Evolutionary conservation across 2,113 vertebrate genomes (phyloP), one percentile per base, ranked within the genome.

Genomic region (Toxotes jaculatrix): DNA sequence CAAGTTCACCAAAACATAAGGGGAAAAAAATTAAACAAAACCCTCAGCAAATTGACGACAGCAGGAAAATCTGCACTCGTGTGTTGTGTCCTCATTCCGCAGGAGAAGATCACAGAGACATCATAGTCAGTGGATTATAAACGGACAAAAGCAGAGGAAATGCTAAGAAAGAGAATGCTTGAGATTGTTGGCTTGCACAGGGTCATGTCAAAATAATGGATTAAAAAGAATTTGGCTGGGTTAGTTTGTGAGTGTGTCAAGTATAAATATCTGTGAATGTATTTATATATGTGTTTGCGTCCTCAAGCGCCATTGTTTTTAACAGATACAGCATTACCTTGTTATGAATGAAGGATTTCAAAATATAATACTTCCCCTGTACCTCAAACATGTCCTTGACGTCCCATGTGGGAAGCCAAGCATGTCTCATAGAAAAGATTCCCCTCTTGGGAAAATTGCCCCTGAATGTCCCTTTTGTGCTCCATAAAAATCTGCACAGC

Each of bases 391-490:
- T 43, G 40, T 70, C 12, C 56, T 80, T 71, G 51, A 74, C 56
- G 47, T 19, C 2, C 19, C 2, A 1, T 38, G 68, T 51, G 68
- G 55, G 55, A 80, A 75, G 76, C 84, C 64, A 69, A 64, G 57
- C 27, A 68, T 70, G 71, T 77, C 40, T 32, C n/a, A 75, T n/a
- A 68, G n/a, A 82, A 82, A 77, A 74, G 53, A 47, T 23, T 55
- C 38, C 55, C 19, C 72, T 61, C 36, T 72, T 4, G 21, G 76
- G 21, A 47, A 75, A 74, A 84, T 61, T 80, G 40, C 32, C 49
- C 5, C 55, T 13, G 4, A 16, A n/a, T 73, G 72, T 64, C 23
- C 12, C 31, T 66, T 87, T 84, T 74, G 67, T 57, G 57, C 62
- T 27, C 36, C 12, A 13, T 55, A 6, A 21, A 38, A 57, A 74